Percentiles rank a stretch among this genome's conserved stretches.
phyloP scores from a whole-genome alignment of 1,140 invertebrate genomes.

The Melanaphis sacchari region DNA sequence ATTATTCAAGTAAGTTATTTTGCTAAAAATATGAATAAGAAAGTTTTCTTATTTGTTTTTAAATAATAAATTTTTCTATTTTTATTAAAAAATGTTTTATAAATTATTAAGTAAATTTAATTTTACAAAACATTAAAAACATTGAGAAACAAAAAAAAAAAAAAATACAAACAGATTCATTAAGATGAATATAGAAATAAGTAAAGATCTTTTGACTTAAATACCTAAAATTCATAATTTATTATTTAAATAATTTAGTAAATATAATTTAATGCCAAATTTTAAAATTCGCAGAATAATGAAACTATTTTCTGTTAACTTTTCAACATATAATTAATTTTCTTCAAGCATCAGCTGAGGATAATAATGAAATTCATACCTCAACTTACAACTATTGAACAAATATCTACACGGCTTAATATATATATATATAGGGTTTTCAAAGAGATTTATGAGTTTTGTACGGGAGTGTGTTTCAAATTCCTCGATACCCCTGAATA shows the following conservation, averaged over 20 bases:
- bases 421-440: background rate
- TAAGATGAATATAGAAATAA: background rate
- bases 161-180: background rate
- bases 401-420: background rate
- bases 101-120: background rate
- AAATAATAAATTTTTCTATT: background rate
- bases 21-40: background rate
- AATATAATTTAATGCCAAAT: background rate
- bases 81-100: background rate
- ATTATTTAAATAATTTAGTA: background rate
- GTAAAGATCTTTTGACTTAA: background rate
- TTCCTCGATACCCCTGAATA: background rate
- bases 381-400: background rate
- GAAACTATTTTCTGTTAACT: background rate
- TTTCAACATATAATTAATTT: conserved; percentile 21
- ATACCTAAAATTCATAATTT: background rate
- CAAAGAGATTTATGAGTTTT: background rate
- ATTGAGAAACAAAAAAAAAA: no score
- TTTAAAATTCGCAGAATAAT: background rate
- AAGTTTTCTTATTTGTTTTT: background rate
- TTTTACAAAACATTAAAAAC: background rate
- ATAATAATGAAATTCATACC: conserved; percentile 30
- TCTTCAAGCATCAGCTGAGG: background rate
- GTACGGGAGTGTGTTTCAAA: background rate
- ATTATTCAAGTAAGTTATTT: background rate